A percentile compares a stretch with the other conserved stretches of the same genome.
These are phyloP conservation scores for Nesidiocoris tenuis DNA, from an alignment of 2,888 invertebrate genomes.

Conservation along the genomic window DNA sequence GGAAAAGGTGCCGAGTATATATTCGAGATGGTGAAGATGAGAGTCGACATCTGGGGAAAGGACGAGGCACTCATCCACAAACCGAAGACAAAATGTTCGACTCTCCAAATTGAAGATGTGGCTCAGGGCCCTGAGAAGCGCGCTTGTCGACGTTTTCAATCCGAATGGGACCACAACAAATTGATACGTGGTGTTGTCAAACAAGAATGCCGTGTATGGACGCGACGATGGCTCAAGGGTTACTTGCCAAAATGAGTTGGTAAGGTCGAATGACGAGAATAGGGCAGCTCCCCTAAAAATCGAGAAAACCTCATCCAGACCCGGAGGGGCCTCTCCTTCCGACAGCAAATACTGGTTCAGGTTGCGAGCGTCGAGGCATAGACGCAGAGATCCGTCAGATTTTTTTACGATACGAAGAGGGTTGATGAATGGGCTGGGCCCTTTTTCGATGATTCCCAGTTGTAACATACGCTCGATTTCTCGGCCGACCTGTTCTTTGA, in stretches of 20 bases:
- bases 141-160: not conserved
- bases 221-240: not conserved
- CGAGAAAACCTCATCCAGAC: not conserved
- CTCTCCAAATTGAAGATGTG: not conserved
- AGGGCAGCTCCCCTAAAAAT: not conserved
- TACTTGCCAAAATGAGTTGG: not conserved
- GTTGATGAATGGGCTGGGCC: not conserved
- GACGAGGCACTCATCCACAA: not conserved
- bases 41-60: not conserved
- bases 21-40: not conserved
- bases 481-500: not conserved
- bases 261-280: not conserved
- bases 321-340: not conserved
- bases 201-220: not conserved
- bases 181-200: not conserved
- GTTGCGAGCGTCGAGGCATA: not conserved
- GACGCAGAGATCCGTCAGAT: not conserved
- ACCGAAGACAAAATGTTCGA: not conserved
- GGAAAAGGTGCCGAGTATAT: not conserved
- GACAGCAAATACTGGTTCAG: not conserved
- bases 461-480: not conserved
- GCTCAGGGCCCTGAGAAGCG: not conserved
- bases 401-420: slow-evolving; percentile 6
- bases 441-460: not conserved
- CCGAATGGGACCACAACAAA: not conserved